These are phyloP conservation scores for Heterotilapia buettikoferi DNA, from an alignment of 2,113 vertebrate genomes.

Conservation along the genomic window DNA sequence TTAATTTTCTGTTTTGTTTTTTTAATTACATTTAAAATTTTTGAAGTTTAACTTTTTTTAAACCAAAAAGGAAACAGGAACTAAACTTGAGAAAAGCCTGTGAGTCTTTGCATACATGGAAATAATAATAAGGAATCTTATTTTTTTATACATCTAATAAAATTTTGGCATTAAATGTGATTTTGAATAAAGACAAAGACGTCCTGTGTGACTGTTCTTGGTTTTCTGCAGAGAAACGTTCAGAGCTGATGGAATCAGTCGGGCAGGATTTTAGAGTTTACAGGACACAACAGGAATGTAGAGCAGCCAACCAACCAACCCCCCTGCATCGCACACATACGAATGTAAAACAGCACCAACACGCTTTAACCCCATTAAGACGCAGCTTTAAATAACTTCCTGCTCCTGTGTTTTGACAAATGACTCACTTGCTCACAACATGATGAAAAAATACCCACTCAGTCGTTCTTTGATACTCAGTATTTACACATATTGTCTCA, in stretches of 20 bases:
- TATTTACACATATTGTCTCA: accelerated
- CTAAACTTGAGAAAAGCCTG: background rate
- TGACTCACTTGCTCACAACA: background rate
- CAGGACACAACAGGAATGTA: background rate
- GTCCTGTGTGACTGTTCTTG: background rate
- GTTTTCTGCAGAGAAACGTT: background rate
- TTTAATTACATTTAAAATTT: background rate
- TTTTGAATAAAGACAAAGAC: background rate
- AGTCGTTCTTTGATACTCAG: background rate
- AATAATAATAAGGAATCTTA: accelerated
- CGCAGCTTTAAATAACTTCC: background rate
- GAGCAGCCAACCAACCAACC: background rate
- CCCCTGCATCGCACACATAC: background rate
- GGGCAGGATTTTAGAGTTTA: background rate
- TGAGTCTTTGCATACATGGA: background rate
- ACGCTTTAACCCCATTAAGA: background rate
- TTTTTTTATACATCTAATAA: background rate
- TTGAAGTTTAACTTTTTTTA: background rate
- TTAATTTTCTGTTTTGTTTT: background rate
- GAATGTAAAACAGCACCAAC: background rate
- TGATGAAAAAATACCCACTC: background rate
- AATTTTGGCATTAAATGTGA: background rate
- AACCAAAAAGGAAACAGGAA: background rate
- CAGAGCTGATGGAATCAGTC: background rate
- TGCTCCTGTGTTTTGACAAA: background rate